These are phyloP conservation scores for Enteromius thamalakanensis DNA, from an alignment of 2,797 vertebrate genomes.

Conservation along the genomic window DNA sequence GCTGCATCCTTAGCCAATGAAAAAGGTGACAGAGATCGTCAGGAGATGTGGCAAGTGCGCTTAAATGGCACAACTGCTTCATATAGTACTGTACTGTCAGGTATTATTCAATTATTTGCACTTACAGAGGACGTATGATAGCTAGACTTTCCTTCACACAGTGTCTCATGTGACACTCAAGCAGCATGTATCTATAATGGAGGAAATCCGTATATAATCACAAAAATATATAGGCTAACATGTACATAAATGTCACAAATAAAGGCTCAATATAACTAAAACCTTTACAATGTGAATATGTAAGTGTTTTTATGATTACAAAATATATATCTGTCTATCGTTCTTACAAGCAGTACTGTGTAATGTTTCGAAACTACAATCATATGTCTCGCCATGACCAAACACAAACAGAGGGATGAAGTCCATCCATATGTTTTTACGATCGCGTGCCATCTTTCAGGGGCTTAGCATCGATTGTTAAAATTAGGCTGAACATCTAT, in stretches of 20 bases:
- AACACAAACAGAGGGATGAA: not conserved
- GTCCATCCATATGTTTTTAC: constrained; percentile 18
- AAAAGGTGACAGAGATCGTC: constrained; percentile 1
- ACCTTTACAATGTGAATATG: too few species aligned
- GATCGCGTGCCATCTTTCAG: not conserved
- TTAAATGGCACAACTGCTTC: not conserved
- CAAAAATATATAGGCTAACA: not conserved
- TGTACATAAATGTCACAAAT: not conserved
- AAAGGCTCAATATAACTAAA: not conserved
- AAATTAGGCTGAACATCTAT: not conserved
- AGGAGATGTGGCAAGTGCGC: not conserved
- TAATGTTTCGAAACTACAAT: not conserved
- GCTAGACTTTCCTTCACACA: not conserved
- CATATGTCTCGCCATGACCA: not conserved
- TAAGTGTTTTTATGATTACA: not conserved
- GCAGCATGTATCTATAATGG: not conserved
- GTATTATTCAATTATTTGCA: not conserved
- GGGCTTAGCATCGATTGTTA: not conserved
- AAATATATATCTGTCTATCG: not conserved
- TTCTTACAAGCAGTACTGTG: not conserved
- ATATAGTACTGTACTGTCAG: not conserved
- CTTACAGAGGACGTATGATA: not conserved
- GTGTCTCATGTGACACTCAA: not conserved
- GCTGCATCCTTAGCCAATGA: not conserved
- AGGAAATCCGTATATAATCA: not conserved